Conservation (phyloP, 2,797 vertebrate genomes). For the Morelia viridis region DNA sequence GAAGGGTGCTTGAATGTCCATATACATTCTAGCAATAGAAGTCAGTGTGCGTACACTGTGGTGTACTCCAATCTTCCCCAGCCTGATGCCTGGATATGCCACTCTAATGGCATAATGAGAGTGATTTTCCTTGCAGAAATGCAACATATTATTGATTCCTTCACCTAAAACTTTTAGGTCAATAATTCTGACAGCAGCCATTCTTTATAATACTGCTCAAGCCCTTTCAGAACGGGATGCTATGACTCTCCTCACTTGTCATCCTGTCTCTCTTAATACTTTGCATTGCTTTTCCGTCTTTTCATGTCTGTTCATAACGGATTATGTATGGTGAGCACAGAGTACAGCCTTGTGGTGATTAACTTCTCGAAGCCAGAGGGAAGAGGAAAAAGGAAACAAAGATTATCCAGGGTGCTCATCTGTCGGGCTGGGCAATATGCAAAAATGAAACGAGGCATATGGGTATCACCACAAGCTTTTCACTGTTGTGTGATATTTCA, state of each 20-base stretch:
- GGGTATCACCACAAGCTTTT: neutral
- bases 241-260: constrained; percentile 12
- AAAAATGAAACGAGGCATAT: neutral
- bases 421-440: too few relatives aligned
- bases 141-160: constrained; percentile 3
- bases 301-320: constrained; percentile 6
- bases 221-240: constrained; percentile 20
- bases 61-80: neutral
- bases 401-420: neutral
- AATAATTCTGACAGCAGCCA: constrained; percentile 20
- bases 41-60: neutral
- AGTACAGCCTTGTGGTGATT: neutral
- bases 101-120: neutral
- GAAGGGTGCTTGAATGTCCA: neutral
- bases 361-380: neutral
- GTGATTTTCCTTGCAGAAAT: neutral
- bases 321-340: constrained; percentile 18
- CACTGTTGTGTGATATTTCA: neutral
- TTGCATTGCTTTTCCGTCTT: constrained; percentile 19
- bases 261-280: constrained; percentile 13
- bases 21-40: neutral
- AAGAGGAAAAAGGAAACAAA: neutral
- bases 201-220: constrained; percentile 17
- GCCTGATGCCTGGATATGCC: neutral
- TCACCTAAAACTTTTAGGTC: constrained; percentile 23